Evolutionary conservation across 2,797 vertebrate genomes (phyloP).

Genomic region (Propithecus perrieri): DNA sequence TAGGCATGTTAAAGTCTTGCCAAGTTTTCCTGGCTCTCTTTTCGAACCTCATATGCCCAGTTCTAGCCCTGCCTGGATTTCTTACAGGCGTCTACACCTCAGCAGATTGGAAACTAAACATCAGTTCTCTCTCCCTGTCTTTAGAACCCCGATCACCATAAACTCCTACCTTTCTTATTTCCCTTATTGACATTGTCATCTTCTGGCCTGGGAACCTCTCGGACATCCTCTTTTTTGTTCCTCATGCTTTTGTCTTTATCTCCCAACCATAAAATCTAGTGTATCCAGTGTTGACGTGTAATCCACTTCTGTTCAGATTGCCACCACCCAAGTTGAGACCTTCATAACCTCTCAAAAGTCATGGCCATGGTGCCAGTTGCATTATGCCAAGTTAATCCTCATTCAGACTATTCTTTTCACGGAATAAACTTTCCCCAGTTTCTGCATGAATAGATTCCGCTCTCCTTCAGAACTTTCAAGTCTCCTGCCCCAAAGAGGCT

Average conservation of each 20-base stretch:
- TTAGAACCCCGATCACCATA: fast-evolving
- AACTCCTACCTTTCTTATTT: neutral
- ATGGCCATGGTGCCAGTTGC: neutral
- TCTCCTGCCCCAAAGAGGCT: neutral
- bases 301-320: neutral
- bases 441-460: neutral
- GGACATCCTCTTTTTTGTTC: neutral
- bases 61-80: neutral
- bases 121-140: neutral
- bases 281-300: fast-evolving
- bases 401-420: neutral
- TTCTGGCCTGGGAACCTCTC: neutral
- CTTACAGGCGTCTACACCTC: neutral
- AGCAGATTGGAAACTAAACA: neutral
- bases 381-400: neutral
- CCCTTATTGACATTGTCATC: neutral
- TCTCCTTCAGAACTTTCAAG: neutral
- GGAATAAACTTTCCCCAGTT: neutral
- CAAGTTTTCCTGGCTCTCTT: neutral
- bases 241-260: neutral
- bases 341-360: neutral
- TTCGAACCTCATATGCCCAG: neutral
- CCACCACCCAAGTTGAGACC: neutral
- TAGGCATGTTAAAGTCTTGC: neutral
- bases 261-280: neutral